Percentiles rank a stretch among this genome's conserved stretches.
These are phyloP conservation scores for Erebia epiphron DNA, from an alignment of 2,888 invertebrate genomes.

Conservation along the genomic window DNA sequence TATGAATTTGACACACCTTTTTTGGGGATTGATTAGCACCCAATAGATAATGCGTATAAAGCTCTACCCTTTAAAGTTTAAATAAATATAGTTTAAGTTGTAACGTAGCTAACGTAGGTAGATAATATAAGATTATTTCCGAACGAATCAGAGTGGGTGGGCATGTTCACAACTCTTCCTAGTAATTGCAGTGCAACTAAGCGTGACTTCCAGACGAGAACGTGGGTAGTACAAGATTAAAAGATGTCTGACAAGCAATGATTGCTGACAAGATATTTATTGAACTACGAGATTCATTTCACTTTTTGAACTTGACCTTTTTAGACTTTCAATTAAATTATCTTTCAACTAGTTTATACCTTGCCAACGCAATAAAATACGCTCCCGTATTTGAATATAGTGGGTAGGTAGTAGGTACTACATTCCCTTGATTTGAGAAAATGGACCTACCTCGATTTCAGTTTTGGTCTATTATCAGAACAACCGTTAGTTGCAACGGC, in stretches of 20 bases:
- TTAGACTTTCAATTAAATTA: neutral
- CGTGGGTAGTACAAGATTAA: conserved; percentile 24
- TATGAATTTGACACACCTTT: too few species aligned
- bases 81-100: too few species aligned
- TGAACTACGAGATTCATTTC: conserved; percentile 1
- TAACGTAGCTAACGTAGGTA: conserved; percentile 46
- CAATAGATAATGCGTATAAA: neutral
- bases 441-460: neutral
- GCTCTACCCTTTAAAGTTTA: neutral
- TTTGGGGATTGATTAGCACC: neutral
- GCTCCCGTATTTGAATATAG: neutral
- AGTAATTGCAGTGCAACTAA: conserved; percentile 38
- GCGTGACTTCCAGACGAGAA: conserved; percentile 18
- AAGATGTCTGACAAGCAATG: conserved; percentile 4
- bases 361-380: neutral
- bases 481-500: conserved; percentile 32
- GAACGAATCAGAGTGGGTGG: conserved; percentile 43
- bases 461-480: neutral
- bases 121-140: conserved; percentile 58
- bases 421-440: neutral
- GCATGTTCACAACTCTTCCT: conserved; percentile 28
- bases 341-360: neutral
- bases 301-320: conserved; percentile 16
- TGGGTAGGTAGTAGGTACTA: too few species aligned
- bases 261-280: conserved; percentile 2